Evolutionary conservation across 2,888 invertebrate genomes (phyloP).

Genomic region (Diaperis boleti): DNA sequence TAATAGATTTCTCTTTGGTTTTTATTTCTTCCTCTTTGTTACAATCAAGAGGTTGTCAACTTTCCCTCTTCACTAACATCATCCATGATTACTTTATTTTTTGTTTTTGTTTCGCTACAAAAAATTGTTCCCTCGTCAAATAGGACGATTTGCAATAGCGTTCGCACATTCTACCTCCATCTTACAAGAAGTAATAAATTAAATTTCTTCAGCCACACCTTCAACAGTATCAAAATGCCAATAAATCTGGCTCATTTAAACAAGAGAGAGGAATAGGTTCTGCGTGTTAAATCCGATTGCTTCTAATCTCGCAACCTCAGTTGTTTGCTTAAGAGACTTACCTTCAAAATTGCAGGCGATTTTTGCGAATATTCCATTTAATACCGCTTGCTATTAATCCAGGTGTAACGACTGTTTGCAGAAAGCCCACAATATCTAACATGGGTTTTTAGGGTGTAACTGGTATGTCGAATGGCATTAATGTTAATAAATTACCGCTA

Average conservation of each 20-base stretch:
- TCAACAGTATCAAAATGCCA: conserved; percentile 21
- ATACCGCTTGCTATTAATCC: background rate
- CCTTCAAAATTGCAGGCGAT: background rate
- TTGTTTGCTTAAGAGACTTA: background rate
- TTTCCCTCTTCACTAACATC: too few relatives aligned
- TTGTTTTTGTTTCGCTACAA: background rate
- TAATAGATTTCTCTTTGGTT: too few relatives aligned
- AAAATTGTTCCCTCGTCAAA: too few relatives aligned
- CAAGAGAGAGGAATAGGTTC: background rate
- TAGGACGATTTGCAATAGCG: background rate
- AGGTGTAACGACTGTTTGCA: background rate
- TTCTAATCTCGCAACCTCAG: conserved; percentile 2
- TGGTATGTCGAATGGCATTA: conserved; percentile 32
- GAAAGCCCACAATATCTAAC: background rate
- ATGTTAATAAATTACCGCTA: conserved; percentile 26
- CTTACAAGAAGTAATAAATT: conserved; percentile 2
- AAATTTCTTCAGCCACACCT: conserved; percentile 24
- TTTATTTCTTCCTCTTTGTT: too few relatives aligned
- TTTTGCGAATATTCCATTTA: background rate
- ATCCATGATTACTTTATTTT: too few relatives aligned
- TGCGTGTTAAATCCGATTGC: conserved; percentile 2
- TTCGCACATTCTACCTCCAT: background rate
- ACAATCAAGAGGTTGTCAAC: too few relatives aligned
- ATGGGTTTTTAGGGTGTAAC: conserved; percentile 18
- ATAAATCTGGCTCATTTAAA: conserved; percentile 8